Conservation (phyloP, 1,140 invertebrate species). For the Drosophila leontia region DNA sequence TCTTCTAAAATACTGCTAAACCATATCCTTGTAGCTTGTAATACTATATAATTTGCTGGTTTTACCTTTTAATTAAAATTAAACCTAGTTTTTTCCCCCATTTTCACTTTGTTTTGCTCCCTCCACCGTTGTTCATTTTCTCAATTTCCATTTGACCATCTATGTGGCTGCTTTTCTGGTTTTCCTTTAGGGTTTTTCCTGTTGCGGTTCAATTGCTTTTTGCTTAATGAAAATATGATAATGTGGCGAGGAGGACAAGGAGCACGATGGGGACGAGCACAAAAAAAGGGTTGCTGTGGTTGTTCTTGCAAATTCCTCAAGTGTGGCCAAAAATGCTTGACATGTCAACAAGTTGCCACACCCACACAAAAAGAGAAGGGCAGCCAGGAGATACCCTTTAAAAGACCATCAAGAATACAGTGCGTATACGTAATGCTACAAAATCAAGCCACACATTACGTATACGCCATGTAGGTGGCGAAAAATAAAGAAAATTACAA, state of each 20-base stretch:
- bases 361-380: background rate
- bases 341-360: conserved; percentile 33
- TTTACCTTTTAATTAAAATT: background rate
- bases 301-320: conserved; percentile 35
- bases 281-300: conserved; percentile 18
- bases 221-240: conserved; percentile 59
- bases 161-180: conserved; percentile 7
- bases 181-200: background rate
- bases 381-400: background rate
- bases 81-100: background rate
- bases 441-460: background rate
- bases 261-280: too few relatives aligned
- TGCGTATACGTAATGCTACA: conserved; percentile 1
- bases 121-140: conserved; percentile 6
- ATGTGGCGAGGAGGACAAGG: conserved; percentile 5
- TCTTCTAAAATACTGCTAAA: background rate
- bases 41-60: background rate
- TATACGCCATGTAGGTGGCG: background rate
- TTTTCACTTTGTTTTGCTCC: too few relatives aligned
- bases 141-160: conserved; percentile 30
- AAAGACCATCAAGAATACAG: background rate
- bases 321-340: conserved; percentile 32
- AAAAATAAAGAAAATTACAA: background rate
- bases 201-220: conserved; percentile 37
- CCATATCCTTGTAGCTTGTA: background rate